Evolutionary conservation across 2,797 vertebrate species (phyloP), one percentile per base, ranked within the genome.

Genomic region (Enteromius afrohamiltoni): DNA sequence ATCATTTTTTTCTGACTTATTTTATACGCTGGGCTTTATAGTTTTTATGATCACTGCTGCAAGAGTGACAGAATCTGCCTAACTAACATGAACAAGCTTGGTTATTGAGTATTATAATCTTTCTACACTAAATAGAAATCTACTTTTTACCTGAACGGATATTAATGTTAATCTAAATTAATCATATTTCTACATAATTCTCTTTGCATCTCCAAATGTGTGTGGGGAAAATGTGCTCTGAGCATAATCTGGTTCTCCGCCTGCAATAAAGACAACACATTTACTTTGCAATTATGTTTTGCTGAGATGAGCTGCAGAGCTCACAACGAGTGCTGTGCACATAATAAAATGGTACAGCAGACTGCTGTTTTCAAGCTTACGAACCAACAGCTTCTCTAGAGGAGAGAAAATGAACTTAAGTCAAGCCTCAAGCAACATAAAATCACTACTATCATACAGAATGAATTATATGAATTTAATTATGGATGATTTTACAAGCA

Each of bases 271-370:
- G 34, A 23, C 34, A 80, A 45, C 47, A 29, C 37, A 60, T 55
- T 65, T 69, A 79, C 49, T 79, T 55, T 69, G 62, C 77, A 79
- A 69, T 79, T 79, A 69, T 40, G 31, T 51, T 21, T 69, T 29
- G 64, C 47, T 6, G 4, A 53, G 62, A 79, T 68, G 64, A 79
- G 58, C 58, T 1, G 3, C 40, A 37, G 53, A 77, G 26, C 42
- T 51, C 37, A 42, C n/a, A 42, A 29, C 0, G 37, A 79, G 26
- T 14, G 16, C 75, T 45, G 53, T 2, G 31, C 40, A 79, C 47
- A 67, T 68, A 47, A 34, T 79, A 79, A 37, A 45, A 77, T 53
- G 31, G 49, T 70, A 58, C 19, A 47, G 51, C 42, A 68, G 37
- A 34, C 34, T 45, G 68, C 53, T 71, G 34, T 65, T 49, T 65